Percentiles rank a stretch among this genome's conserved stretches.
Conservation (phyloP, 1,140 invertebrate genomes). For the Odontomachus brunneus region DNA sequence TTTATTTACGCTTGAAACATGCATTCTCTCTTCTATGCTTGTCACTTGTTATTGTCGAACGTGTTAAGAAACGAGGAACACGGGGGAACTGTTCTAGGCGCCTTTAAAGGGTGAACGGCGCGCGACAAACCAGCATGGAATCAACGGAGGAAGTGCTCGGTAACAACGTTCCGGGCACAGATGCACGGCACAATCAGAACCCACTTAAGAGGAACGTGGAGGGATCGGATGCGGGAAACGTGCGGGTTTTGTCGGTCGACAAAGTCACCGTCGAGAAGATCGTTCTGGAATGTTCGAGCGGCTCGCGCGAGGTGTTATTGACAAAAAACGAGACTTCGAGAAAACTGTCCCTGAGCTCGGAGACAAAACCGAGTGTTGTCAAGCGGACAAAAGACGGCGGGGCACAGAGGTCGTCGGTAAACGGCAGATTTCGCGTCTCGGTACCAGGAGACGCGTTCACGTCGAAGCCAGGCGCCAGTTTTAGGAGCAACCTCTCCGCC, state of each 20-base stretch:
- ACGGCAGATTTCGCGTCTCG: neutral
- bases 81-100: constrained; percentile 58
- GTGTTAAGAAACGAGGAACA: neutral
- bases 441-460: neutral
- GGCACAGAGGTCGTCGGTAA: neutral
- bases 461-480: neutral
- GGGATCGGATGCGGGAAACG: constrained; percentile 29
- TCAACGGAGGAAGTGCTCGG: constrained; percentile 19
- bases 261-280: constrained; percentile 76
- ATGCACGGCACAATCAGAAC: neutral
- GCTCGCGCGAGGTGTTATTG: constrained; percentile 68
- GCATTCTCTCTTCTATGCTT: neutral
- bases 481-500: neutral
- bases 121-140: constrained; percentile 55
- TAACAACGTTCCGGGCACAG: constrained; percentile 10
- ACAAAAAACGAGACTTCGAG: constrained; percentile 72
- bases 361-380: neutral
- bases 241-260: constrained; percentile 69
- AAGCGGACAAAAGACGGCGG: constrained; percentile 22
- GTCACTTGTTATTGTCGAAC: neutral
- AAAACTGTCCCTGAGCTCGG: constrained; percentile 60
- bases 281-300: constrained; percentile 66
- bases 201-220: constrained; percentile 8
- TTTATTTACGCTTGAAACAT: no score
- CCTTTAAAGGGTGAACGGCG: neutral